Evolutionary conservation across 2,797 vertebrate genomes (phyloP).

Genomic region (Rousettus madagascariensis): DNA sequence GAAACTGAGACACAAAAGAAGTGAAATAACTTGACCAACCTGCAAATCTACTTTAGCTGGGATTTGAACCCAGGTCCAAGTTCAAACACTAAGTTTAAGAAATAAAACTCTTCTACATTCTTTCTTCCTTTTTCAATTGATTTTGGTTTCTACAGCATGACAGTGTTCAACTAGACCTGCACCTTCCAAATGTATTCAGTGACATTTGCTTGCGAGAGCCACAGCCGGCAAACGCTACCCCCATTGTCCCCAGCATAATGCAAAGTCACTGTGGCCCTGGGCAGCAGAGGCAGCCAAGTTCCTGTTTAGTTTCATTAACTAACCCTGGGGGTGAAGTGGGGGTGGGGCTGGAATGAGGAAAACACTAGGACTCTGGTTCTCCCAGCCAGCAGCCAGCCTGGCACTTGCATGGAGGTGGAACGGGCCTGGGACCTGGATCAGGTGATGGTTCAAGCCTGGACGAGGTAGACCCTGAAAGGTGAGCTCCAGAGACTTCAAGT

Average conservation of each 20-base stretch:
- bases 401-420: accelerated
- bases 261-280: not conserved
- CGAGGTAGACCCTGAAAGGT: not conserved
- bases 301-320: not conserved
- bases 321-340: not conserved
- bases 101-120: not conserved
- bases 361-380: not conserved
- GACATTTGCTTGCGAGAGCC: slow-evolving; percentile 15
- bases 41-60: not conserved
- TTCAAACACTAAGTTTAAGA: not conserved
- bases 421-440: not conserved
- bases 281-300: not conserved
- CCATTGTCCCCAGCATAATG: slow-evolving; percentile 3
- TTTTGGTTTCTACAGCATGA: not conserved
- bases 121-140: not conserved
- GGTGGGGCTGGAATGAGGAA: not conserved
- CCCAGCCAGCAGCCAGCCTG: not conserved
- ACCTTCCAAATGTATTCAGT: not conserved
- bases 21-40: not conserved
- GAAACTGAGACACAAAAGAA: slow-evolving; percentile 1
- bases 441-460: not conserved
- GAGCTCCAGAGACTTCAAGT: not conserved
- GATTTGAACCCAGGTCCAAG: not conserved
- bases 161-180: not conserved
- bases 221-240: not conserved